Conservation (phyloP, 2,888 invertebrate species). For the Antheraea yamamai region DNA sequence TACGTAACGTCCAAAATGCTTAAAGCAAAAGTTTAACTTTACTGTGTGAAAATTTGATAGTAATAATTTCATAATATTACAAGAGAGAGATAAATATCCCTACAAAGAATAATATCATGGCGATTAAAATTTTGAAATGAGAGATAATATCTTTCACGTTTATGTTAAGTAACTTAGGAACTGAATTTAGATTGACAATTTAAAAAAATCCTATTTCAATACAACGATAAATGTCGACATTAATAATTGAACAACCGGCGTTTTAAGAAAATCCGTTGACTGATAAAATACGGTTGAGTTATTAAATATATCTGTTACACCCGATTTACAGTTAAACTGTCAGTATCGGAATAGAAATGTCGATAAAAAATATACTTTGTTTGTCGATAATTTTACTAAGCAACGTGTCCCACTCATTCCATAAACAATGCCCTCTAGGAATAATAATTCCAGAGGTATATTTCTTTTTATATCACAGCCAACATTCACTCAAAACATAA, state of each 20-base stretch:
- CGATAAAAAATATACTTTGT: background rate
- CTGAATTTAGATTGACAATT: too few species aligned
- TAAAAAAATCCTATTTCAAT: too few species aligned
- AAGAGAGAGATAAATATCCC: too few species aligned
- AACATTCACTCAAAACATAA: conserved; percentile 36
- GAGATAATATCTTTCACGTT: too few species aligned
- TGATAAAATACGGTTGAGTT: background rate
- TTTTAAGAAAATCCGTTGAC: background rate
- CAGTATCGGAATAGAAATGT: background rate
- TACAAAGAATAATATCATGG: too few species aligned
- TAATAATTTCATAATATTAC: too few species aligned
- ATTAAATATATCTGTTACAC: background rate
- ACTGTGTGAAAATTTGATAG: too few species aligned
- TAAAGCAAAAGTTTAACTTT: too few species aligned
- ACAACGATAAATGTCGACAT: too few species aligned
- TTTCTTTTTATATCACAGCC: conserved; percentile 44
- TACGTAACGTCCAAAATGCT: too few species aligned
- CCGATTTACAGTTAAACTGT: background rate
- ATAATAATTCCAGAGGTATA: background rate
- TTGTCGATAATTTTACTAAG: conserved; percentile 4
- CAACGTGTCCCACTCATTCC: background rate
- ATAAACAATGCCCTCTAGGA: background rate
- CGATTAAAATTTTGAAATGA: too few species aligned
- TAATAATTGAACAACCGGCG: background rate
- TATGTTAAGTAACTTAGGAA: too few species aligned